These are phyloP conservation scores for Archips crataeganus DNA, from an alignment of 2,888 invertebrate genomes.

Conservation along the genomic window DNA sequence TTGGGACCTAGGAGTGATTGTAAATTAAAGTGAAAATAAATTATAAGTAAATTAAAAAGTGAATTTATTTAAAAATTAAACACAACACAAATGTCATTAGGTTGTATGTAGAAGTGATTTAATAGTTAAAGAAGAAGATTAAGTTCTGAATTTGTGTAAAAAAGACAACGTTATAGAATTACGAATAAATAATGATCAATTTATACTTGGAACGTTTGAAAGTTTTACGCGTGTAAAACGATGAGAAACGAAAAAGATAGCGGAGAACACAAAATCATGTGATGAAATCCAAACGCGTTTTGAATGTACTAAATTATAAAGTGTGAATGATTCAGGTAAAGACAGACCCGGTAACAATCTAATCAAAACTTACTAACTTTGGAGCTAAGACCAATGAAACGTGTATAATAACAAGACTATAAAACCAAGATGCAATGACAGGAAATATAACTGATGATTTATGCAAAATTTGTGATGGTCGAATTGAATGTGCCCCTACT, in stretches of 20 bases:
- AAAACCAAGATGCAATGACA: slow-evolving; percentile 74
- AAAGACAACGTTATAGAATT: neutral
- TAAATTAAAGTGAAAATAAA: neutral
- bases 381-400: slow-evolving; percentile 12
- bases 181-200: neutral
- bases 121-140: neutral
- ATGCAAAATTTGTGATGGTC: slow-evolving; percentile 78
- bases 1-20: neutral
- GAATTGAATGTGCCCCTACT: slow-evolving; percentile 79
- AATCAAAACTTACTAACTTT: slow-evolving; percentile 11
- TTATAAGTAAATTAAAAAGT: neutral
- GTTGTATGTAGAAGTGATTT: neutral
- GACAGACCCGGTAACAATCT: neutral
- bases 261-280: neutral
- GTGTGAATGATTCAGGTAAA: neutral
- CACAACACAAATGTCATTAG: neutral
- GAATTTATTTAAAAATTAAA: neutral
- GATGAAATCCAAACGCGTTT: neutral
- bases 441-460: slow-evolving; percentile 74
- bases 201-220: neutral
- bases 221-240: neutral
- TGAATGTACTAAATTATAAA: neutral
- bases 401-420: slow-evolving; percentile 23
- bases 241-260: neutral
- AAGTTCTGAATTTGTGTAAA: neutral